These are phyloP conservation scores for Drosophila atroscutellata DNA, from an alignment of 2,888 invertebrate species.

Conservation along the genomic window DNA sequence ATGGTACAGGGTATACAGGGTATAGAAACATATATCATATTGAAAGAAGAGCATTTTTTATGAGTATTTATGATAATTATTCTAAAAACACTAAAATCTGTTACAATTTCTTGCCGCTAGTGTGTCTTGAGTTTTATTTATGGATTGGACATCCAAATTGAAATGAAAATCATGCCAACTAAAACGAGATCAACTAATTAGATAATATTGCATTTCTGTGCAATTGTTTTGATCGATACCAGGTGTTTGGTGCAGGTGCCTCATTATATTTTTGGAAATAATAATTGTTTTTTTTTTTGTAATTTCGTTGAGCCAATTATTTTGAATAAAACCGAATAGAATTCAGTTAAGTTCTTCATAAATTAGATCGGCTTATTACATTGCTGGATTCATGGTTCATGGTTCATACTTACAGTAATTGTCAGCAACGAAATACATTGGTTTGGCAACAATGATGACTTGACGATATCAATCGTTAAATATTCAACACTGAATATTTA, in stretches of 20 bases:
- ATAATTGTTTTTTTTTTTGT: conserved; percentile 5
- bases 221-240: conserved; percentile 14
- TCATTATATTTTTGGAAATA: conserved; percentile 15
- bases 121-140: not conserved
- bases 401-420: conserved; percentile 41
- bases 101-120: conserved; percentile 1
- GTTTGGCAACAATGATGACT: conserved; percentile 47
- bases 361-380: conserved; percentile 13
- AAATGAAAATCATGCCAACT: conserved; percentile 20
- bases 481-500: conserved; percentile 71
- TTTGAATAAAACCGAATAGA: conserved; percentile 15
- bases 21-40: not conserved
- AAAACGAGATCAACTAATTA: conserved; percentile 14
- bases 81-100: not conserved
- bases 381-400: conserved; percentile 19
- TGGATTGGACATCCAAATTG: not conserved
- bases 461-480: conserved; percentile 67
- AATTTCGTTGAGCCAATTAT: conserved; percentile 10
- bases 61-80: not conserved
- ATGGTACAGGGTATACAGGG: not conserved
- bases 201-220: conserved; percentile 15
- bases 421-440: conserved; percentile 33
- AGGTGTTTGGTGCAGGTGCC: conserved; percentile 13
- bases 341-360: conserved; percentile 13
- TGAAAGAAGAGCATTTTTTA: not conserved